These are phyloP conservation scores for Apis mellifera DNA, from an alignment of 1,140 invertebrate species.

Conservation along the genomic window Amel_HAv3.1 CM009940.2:323001-323500, in stretches of 20 bases:
- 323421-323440: background rate
- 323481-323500: no score
- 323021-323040: conserved; percentile 94
- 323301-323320: background rate
- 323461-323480: no score
- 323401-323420: background rate
- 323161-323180: conserved; percentile 56
- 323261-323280: conserved; percentile 96
- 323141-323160: conserved; percentile 40
- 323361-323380: background rate
- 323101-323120: conserved; percentile 68
- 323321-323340: background rate
- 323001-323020: conserved; percentile 86
- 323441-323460: no score
- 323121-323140: background rate
- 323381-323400: background rate
- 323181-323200: conserved; percentile 33
- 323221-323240: conserved; percentile 89
- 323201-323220: conserved; percentile 83
- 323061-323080: conserved; percentile 89
- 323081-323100: conserved; percentile 91
- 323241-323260: conserved; percentile 97
- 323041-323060: conserved; percentile 90
- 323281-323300: conserved; percentile 72
- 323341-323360: background rate